These are phyloP conservation scores for Mustela nigripes DNA, from an alignment of 2,113 vertebrate genomes.

Conservation along the genomic window DNA sequence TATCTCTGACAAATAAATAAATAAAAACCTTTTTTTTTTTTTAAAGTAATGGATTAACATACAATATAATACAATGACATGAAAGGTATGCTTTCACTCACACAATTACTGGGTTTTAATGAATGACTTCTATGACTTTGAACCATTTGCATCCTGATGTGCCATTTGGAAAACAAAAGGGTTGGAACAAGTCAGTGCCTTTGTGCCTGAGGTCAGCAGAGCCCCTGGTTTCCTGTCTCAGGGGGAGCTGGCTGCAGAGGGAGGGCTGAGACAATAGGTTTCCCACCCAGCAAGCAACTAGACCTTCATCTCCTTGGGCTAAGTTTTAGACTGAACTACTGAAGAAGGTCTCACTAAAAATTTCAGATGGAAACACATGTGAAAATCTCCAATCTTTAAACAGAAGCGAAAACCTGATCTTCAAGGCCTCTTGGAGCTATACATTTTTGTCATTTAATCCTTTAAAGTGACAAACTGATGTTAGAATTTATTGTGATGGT, in stretches of 20 bases:
- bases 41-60: background rate
- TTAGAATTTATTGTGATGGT: background rate
- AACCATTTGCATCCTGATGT: background rate
- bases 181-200: rapidly evolving
- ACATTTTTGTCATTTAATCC: background rate
- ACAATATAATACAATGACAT: background rate
- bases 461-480: background rate
- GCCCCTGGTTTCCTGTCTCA: background rate
- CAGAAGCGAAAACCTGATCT: background rate
- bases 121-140: too few species aligned
- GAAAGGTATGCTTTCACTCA: background rate
- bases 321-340: background rate
- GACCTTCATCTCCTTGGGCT: background rate
- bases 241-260: too few species aligned
- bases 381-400: conserved; percentile 24
- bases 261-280: rapidly evolving
- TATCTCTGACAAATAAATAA: too few species aligned
- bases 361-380: background rate
- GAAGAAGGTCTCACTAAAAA: background rate
- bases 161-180: background rate
- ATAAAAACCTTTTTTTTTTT: too few species aligned
- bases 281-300: background rate
- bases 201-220: background rate
- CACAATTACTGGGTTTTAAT: background rate
- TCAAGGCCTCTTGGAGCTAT: background rate